Evolutionary conservation across 2,797 vertebrate species (phyloP).

Genomic region (Phoxinus dragarum): DNA sequence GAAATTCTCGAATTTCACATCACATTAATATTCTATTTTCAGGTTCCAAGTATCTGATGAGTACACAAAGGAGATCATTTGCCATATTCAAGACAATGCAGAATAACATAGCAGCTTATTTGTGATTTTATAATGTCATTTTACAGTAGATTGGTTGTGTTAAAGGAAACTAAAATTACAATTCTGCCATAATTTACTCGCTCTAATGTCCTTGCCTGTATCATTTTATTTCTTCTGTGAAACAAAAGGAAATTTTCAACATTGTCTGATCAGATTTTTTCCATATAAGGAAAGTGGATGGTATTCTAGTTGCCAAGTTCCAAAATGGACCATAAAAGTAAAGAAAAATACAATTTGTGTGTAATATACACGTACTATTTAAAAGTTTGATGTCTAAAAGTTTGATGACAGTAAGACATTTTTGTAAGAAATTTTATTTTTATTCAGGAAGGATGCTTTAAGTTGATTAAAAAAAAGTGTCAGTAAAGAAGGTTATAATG

Average conservation of each 20-base stretch:
- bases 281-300: background rate
- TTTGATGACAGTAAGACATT: background rate
- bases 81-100: background rate
- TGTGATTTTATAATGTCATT: background rate
- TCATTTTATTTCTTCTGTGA: background rate
- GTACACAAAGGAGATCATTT: background rate
- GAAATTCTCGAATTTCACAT: slow-evolving; percentile 46
- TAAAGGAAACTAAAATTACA: background rate
- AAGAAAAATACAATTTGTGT: no score
- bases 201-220: background rate
- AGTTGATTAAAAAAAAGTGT: background rate
- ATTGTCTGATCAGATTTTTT: background rate
- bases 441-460: background rate
- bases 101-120: background rate
- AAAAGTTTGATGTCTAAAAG: background rate
- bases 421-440: background rate
- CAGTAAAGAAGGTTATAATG: background rate
- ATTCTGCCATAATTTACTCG: background rate
- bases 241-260: background rate
- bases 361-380: background rate
- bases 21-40: background rate
- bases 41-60: background rate
- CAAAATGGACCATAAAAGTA: background rate
- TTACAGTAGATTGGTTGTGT: background rate
- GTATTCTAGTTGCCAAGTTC: background rate